Evolutionary conservation across 2,888 invertebrate genomes (phyloP).

Genomic region (Drosophila suboccidentalis): DNA sequence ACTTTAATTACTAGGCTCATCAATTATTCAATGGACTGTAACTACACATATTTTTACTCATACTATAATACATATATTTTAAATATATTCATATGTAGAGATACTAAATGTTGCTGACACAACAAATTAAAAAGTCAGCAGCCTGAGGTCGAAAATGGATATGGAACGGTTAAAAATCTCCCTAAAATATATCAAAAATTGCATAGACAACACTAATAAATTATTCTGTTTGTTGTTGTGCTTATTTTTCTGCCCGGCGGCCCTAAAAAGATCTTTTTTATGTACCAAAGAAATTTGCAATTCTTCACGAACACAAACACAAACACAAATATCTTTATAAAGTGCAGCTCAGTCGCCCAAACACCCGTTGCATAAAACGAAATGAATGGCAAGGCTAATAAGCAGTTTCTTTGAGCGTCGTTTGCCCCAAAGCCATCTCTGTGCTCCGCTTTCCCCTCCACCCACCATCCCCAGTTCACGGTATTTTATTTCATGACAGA

Average conservation of each 20-base stretch:
- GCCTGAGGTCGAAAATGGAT: not conserved
- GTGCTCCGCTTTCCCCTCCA: not conserved
- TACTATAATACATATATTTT: constrained; percentile 6
- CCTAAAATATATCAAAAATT: constrained; percentile 22
- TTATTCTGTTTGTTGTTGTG: constrained; percentile 27
- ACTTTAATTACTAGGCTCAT: not conserved
- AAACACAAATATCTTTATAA: constrained; percentile 34
- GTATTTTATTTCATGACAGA: constrained; percentile 65
- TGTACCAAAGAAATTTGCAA: constrained; percentile 36
- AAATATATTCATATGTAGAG: constrained; percentile 22
- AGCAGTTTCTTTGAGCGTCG: constrained; percentile 55
- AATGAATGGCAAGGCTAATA: constrained; percentile 66
- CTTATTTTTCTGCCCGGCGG: constrained; percentile 7
- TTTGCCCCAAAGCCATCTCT: constrained; percentile 33
- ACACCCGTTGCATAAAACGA: constrained; percentile 14
- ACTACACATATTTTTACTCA: not conserved
- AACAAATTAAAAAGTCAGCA: constrained; percentile 45
- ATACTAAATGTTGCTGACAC: constrained; percentile 30
- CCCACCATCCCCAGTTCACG: not conserved
- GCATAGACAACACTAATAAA: constrained; percentile 51
- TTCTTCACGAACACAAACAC: constrained; percentile 29
- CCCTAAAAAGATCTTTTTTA: constrained; percentile 17
- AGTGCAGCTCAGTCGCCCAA: constrained; percentile 21
- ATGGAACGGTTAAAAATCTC: constrained; percentile 1
- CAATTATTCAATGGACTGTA: constrained; percentile 1